A percentile compares a stretch with the other conserved stretches of the same genome.
phyloP scores from a whole-genome alignment of 2,888 invertebrate species.

The Blera fallax region DNA sequence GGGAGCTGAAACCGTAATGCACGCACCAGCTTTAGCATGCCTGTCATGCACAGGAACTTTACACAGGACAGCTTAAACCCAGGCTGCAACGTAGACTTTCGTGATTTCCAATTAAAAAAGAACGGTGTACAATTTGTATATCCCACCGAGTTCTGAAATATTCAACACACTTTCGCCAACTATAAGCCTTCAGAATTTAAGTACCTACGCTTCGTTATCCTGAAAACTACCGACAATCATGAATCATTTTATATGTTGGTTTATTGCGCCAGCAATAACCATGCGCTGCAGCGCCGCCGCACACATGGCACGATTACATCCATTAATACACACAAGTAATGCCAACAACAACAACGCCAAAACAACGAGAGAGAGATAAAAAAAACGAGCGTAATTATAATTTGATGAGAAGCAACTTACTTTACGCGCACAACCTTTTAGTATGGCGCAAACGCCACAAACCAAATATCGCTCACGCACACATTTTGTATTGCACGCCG shows the following conservation, averaged over 20 bases:
- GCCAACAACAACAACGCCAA: background rate
- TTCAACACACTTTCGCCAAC: too few species aligned
- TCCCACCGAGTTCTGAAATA: too few species aligned
- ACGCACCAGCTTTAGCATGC: too few species aligned
- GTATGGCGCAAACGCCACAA: conserved; percentile 30
- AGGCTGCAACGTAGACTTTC: too few species aligned
- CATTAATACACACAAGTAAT: background rate
- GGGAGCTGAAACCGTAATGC: too few species aligned
- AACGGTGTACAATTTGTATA: too few species aligned
- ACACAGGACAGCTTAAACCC: too few species aligned
- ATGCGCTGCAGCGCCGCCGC: background rate
- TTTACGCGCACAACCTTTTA: conserved; percentile 15
- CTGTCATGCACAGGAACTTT: too few species aligned
- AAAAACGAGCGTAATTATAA: conserved; percentile 21
- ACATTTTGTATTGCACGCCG: background rate
- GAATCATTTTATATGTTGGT: conserved; percentile 16
- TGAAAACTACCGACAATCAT: background rate
- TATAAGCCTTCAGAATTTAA: too few species aligned
- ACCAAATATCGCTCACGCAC: background rate
- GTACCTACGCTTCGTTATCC: background rate
- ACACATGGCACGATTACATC: conserved; percentile 3
- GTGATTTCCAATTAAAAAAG: too few species aligned
- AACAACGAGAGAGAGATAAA: conserved; percentile 4
- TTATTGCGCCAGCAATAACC: conserved; percentile 8
- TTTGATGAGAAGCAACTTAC: conserved; percentile 34